A percentile compares a stretch with the other conserved stretches of the same genome.
Evolutionary conservation across 2,797 vertebrate species (phyloP).

Genomic region (Argyrosomus regius): DNA sequence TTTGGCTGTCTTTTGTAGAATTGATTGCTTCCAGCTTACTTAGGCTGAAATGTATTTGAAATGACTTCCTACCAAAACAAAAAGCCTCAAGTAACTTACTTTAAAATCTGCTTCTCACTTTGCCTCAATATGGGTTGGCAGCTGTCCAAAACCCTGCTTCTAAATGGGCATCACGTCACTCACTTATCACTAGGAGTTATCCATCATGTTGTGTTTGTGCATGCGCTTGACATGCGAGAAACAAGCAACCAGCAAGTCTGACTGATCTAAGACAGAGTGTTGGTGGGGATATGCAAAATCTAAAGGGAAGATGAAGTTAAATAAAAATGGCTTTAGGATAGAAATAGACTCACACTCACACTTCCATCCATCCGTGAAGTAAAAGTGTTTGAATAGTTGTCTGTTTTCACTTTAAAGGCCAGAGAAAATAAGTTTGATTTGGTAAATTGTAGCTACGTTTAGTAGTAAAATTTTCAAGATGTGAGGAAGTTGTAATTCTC

Average conservation of each 20-base stretch:
- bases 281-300: background rate
- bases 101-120: background rate
- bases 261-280: background rate
- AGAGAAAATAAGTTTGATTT: background rate
- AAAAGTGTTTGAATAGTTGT: no score
- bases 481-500: background rate
- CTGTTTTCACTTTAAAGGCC: background rate
- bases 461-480: background rate
- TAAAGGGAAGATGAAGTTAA: background rate
- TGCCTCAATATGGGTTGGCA: conserved; percentile 10
- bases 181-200: background rate
- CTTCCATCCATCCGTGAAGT: no score
- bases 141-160: conserved; percentile 8
- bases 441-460: no score
- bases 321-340: background rate
- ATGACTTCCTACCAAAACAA: background rate
- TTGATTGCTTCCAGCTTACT: background rate
- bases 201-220: background rate
- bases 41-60: background rate
- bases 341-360: background rate
- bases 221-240: background rate
- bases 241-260: background rate
- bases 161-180: conserved; percentile 14
- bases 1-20: background rate
- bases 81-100: background rate